Evolutionary conservation across 1,140 invertebrate species (phyloP).

Genomic region (Aphidius gifuensis): DNA sequence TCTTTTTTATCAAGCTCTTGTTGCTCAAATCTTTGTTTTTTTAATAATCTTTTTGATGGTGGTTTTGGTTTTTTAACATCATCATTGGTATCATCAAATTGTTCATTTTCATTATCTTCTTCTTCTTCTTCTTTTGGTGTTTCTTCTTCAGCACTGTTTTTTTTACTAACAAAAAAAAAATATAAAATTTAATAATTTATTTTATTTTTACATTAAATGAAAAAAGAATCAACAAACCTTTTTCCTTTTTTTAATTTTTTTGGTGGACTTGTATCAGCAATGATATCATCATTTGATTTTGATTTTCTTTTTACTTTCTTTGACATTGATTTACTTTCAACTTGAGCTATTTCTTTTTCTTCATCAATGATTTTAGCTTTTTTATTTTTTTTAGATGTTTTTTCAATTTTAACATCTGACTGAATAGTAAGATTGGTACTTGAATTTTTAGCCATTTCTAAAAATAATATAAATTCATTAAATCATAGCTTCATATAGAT

Average conservation of each 20-base stretch:
- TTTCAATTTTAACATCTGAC: neutral
- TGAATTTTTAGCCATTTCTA: slow-evolving; percentile 6
- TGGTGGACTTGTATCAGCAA: neutral
- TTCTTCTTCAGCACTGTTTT: neutral
- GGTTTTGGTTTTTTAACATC: slow-evolving; percentile 22
- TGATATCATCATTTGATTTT: neutral
- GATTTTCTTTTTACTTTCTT: slow-evolving; percentile 9
- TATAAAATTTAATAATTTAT: too few species aligned
- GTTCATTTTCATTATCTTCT: slow-evolving; percentile 10
- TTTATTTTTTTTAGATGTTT: slow-evolving; percentile 14
- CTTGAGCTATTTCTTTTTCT: neutral
- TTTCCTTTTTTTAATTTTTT: slow-evolving; percentile 15
- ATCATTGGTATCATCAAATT: neutral
- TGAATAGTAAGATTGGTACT: neutral
- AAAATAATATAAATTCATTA: neutral
- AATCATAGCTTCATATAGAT: too few species aligned
- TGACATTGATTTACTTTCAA: neutral
- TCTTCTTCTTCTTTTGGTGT: slow-evolving; percentile 1
- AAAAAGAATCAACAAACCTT: neutral
- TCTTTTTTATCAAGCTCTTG: slow-evolving; percentile 28
- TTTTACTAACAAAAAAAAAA: neutral
- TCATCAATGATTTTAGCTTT: neutral
- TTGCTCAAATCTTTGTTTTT: slow-evolving; percentile 36
- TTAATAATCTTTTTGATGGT: slow-evolving; percentile 39
- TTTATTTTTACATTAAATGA: too few species aligned